Evolutionary conservation across 2,888 invertebrate species (phyloP).

Genomic region (Papilio demoleus): DNA sequence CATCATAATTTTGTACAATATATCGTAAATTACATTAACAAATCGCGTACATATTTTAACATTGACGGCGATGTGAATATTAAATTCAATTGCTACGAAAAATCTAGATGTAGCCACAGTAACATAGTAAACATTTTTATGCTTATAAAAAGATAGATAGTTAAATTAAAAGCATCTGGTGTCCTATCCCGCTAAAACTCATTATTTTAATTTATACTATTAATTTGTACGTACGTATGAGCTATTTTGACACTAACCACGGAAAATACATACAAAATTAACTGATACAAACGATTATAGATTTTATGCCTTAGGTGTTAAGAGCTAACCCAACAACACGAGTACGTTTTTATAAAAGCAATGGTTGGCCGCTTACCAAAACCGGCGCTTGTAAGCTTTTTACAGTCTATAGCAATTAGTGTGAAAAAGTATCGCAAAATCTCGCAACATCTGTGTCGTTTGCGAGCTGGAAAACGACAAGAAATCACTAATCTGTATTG

Average conservation of each 20-base stretch:
- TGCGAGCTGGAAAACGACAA: constrained; percentile 25
- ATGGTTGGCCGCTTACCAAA: constrained; percentile 49
- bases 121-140: neutral
- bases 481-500: neutral
- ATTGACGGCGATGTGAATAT: no score
- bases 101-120: no score
- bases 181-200: constrained; percentile 47
- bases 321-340: constrained; percentile 25
- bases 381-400: constrained; percentile 47
- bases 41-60: no score
- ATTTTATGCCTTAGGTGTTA: constrained; percentile 27
- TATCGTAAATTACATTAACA: no score
- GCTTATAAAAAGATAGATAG: neutral
- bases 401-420: constrained; percentile 51
- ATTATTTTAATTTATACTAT: constrained; percentile 57
- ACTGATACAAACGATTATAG: constrained; percentile 23
- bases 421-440: constrained; percentile 51
- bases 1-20: no score
- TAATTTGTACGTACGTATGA: constrained; percentile 50
- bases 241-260: constrained; percentile 43
- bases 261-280: neutral
- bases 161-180: constrained; percentile 41
- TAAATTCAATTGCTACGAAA: no score
- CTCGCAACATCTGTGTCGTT: constrained; percentile 46
- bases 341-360: constrained; percentile 37